Evolutionary conservation across 2,888 invertebrate species (phyloP).

Genomic region (Amblyjoppa fuscipennis): DNA sequence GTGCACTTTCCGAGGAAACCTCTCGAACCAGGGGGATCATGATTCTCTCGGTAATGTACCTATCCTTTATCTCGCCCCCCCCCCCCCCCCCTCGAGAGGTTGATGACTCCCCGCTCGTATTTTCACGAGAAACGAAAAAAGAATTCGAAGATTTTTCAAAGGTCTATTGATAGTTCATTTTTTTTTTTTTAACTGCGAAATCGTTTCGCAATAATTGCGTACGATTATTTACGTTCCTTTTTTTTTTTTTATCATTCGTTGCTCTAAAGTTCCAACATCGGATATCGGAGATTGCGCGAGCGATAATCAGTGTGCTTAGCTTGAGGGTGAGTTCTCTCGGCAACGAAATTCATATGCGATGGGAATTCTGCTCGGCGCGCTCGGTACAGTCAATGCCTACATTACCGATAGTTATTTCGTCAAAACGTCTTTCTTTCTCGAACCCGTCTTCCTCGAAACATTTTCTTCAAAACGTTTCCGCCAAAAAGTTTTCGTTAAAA

Average conservation of each 20-base stretch:
- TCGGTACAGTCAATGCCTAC: too few species aligned
- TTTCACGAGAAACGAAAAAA: not conserved
- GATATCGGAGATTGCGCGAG: not conserved
- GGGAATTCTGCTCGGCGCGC: too few species aligned
- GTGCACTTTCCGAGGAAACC: conserved; percentile 3
- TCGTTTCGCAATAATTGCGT: too few species aligned
- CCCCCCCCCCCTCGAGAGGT: not conserved
- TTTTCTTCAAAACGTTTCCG: too few species aligned
- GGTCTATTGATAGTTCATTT: not conserved
- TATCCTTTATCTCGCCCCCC: not conserved
- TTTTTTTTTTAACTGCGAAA: not conserved
- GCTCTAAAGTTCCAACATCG: not conserved
- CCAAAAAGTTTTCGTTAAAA: too few species aligned
- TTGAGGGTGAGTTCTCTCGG: too few species aligned
- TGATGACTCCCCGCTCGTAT: not conserved
- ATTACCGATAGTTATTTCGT: too few species aligned
- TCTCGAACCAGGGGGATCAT: conserved; percentile 1
- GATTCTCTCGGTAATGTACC: conserved; percentile 8
- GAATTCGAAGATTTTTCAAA: not conserved
- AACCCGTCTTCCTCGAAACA: too few species aligned
- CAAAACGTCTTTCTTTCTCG: too few species aligned
- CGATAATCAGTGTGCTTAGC: too few species aligned
- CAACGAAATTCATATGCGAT: too few species aligned
- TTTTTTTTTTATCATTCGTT: not conserved
- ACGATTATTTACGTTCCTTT: too few species aligned